These are phyloP conservation scores for Plutella xylostella DNA, from an alignment of 2,888 invertebrate species.

Conservation along the genomic window DNA sequence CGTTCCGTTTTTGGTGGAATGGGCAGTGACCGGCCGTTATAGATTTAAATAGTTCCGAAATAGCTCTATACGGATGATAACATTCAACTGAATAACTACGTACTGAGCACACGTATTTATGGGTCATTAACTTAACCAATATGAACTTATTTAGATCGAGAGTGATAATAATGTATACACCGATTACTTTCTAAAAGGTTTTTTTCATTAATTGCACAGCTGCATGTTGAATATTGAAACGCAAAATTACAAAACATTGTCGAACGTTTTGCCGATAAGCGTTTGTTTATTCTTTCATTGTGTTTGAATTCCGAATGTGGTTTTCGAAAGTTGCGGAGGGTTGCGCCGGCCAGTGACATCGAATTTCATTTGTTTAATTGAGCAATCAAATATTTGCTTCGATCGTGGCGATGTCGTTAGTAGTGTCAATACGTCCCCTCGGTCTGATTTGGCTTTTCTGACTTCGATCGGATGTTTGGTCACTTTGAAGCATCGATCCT, in stretches of 20 bases:
- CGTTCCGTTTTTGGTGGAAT: constrained; percentile 29
- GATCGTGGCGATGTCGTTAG: constrained; percentile 50
- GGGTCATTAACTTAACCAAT: neutral
- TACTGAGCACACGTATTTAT: neutral
- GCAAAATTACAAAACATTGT: neutral
- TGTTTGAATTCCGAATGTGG: constrained; percentile 20
- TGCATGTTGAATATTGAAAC: neutral
- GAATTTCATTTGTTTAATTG: constrained; percentile 1
- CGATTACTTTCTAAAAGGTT: too few species aligned
- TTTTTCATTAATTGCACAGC: neutral
- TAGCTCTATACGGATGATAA: neutral
- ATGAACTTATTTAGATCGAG: neutral
- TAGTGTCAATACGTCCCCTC: constrained; percentile 54
- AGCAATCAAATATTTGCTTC: constrained; percentile 33
- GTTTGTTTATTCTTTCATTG: constrained; percentile 27
- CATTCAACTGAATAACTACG: neutral
- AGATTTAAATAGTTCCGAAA: constrained; percentile 50
- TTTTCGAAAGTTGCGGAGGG: constrained; percentile 20
- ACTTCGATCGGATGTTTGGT: neutral
- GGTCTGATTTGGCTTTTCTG: neutral
- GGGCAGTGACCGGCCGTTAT: constrained; percentile 50
- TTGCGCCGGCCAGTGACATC: constrained; percentile 1
- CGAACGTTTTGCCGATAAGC: neutral
- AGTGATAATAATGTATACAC: neutral
- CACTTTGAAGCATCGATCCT: too few species aligned